Conservation (phyloP, 2,888 invertebrate genomes). For the Escarpia spicata region DNA sequence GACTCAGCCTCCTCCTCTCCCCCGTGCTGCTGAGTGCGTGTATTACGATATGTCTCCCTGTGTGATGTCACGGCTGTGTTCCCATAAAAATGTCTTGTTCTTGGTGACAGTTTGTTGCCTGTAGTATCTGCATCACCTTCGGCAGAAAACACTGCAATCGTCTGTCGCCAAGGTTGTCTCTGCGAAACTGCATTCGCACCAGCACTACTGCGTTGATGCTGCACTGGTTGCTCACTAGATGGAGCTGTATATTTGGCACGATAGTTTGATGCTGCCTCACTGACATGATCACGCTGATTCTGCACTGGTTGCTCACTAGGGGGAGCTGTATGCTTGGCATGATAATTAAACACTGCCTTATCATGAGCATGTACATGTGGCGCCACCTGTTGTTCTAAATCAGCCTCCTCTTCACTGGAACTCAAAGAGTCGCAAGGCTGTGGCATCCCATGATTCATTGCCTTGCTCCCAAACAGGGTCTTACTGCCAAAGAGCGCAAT, state of each 20-base stretch:
- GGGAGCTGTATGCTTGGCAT: too few species aligned
- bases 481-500: background rate
- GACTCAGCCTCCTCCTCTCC: too few species aligned
- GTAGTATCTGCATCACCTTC: background rate
- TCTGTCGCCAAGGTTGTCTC: background rate
- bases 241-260: background rate
- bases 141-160: background rate
- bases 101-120: background rate
- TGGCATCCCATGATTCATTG: background rate
- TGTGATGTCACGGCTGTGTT: background rate
- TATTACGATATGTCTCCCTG: too few species aligned
- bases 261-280: background rate
- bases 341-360: too few species aligned
- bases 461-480: constrained; percentile 10
- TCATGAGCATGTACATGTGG: background rate
- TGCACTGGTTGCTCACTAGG: too few species aligned
- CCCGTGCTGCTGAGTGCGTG: too few species aligned
- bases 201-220: background rate
- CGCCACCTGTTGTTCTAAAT: background rate
- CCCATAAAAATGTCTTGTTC: background rate
- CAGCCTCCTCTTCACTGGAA: background rate
- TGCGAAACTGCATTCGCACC: background rate
- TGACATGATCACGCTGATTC: too few species aligned
- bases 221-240: background rate
- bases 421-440: background rate